These are phyloP conservation scores for Papilio aristodemus DNA, from an alignment of 1,140 invertebrate genomes.

Conservation along the genomic window DNA sequence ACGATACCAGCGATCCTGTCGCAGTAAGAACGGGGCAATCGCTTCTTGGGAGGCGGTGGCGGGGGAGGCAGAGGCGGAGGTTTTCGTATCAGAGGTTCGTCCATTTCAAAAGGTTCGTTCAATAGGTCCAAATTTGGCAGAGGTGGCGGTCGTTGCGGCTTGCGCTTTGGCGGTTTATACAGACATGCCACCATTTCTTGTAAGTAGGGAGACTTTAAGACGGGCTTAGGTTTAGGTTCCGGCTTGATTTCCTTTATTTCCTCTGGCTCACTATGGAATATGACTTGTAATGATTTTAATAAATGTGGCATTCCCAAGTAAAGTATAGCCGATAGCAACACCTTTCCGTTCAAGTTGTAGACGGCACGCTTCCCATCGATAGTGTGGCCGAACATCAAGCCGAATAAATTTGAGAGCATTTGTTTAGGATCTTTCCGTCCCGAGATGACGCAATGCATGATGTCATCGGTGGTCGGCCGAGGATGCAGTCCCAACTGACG, in stretches of 20 bases:
- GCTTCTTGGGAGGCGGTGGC: constrained; percentile 63
- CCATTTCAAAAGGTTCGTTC: constrained; percentile 65
- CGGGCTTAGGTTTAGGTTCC: constrained; percentile 44
- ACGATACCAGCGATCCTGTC: constrained; percentile 61
- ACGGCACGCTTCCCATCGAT: constrained; percentile 55
- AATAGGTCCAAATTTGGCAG: constrained; percentile 61
- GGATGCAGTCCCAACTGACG: constrained; percentile 57
- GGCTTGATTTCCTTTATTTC: constrained; percentile 39
- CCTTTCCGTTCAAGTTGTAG: constrained; percentile 60
- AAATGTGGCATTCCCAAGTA: constrained; percentile 64
- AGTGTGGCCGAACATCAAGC: constrained; percentile 53
- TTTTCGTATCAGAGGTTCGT: constrained; percentile 54
- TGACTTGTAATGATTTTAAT: constrained; percentile 49
- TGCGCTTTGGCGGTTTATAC: constrained; percentile 49
- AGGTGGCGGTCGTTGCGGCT: constrained; percentile 50
- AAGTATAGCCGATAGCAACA: constrained; percentile 64
- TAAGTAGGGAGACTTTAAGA: constrained; percentile 61
- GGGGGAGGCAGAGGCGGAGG: constrained; percentile 57
- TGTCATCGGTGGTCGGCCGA: constrained; percentile 51
- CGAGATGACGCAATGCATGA: constrained; percentile 59
- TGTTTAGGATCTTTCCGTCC: constrained; percentile 64
- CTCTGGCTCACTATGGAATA: constrained; percentile 49
- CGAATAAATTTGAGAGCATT: constrained; percentile 65
- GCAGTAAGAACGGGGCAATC: constrained; percentile 51
- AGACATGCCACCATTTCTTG: constrained; percentile 58